A percentile compares a stretch with the other conserved stretches of the same genome.
These are phyloP conservation scores for Antheraea mylitta DNA, from an alignment of 1,140 invertebrate species.

Conservation along the genomic window DNA sequence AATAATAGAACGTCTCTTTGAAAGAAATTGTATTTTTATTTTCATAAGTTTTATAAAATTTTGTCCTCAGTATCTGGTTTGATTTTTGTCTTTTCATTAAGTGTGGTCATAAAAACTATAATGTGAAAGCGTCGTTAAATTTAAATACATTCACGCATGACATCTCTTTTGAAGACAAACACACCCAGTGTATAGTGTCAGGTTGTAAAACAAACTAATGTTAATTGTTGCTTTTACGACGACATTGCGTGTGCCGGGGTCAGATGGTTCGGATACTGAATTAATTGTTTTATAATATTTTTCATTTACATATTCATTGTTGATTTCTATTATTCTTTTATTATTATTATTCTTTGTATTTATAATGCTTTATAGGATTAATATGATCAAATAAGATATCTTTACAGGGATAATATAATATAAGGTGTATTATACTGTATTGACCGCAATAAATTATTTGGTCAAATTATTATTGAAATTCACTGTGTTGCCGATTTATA, in stretches of 20 bases:
- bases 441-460: too few species aligned
- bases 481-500: too few species aligned
- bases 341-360: too few species aligned
- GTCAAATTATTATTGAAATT: too few species aligned
- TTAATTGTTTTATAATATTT: slow-evolving; percentile 37
- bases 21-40: slow-evolving; percentile 9
- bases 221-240: slow-evolving; percentile 69
- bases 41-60: slow-evolving; percentile 16
- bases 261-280: slow-evolving; percentile 32
- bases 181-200: slow-evolving; percentile 35
- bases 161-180: slow-evolving; percentile 59
- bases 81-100: slow-evolving; percentile 31
- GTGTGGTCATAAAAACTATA: slow-evolving; percentile 33
- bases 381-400: too few species aligned
- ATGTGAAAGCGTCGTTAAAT: slow-evolving; percentile 40
- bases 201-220: slow-evolving; percentile 60
- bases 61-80: slow-evolving; percentile 29
- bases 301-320: not conserved
- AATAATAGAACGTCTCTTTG: slow-evolving; percentile 31
- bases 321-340: too few species aligned
- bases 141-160: slow-evolving; percentile 41
- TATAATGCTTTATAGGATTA: too few species aligned
- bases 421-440: too few species aligned
- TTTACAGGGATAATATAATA: too few species aligned
- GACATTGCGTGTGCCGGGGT: slow-evolving; percentile 57